Base-by-base conservation (phyloP, 1,140 invertebrate species). In the Hyles euphorbiae region DNA sequence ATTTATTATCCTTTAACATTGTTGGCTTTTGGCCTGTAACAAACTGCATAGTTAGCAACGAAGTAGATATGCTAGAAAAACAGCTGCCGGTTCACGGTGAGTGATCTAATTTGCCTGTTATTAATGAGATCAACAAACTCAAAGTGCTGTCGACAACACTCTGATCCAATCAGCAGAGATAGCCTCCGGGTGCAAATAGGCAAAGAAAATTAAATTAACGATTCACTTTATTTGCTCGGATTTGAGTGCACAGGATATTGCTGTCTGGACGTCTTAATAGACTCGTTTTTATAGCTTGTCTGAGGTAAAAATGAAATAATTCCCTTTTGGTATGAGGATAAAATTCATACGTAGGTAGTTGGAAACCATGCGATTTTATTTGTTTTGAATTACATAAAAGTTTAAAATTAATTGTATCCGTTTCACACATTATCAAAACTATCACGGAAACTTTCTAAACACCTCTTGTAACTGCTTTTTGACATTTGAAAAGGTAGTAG, bases 201-300 rank as follows among this genome's bases (percentile, higher is more conserved):
- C 36, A 49, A 54, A 60, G 69, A 68, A 58, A 67, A 69, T 74
- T 60, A 55, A 73, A 73, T 73, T 63, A 7, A 32, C 48, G 58
- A 34, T 51, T 22, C 53, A 55, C 55, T 58, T 61, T 56, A 63
- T 44, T 59, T 60, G 52, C 57, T 45, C 54, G 50, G 51, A 56
- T 51, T 57, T 34, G 53, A 62, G 47, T 64, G 64, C 61, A 68
- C 71, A 72, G 78, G 78, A 79, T 81, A 81, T 83, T 81, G 68
- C 69, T 60, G 75, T 81, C 73, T 79, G 73, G 51, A 55, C 58
- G 67, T 58, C 46, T 68, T 61, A 68, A 65, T 60, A 44, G 12
- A 11, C 36, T 32, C 44, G 50, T 51, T 57, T 48, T 48, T 8
- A 47, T 6, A 8, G 46, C 12, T 47, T n/a, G 4, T n/a, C 46